A percentile compares a stretch with the other conserved stretches of the same genome.
phyloP scores from a whole-genome alignment of 2,797 vertebrate genomes.

The Gymnothorax reevesii region DNA sequence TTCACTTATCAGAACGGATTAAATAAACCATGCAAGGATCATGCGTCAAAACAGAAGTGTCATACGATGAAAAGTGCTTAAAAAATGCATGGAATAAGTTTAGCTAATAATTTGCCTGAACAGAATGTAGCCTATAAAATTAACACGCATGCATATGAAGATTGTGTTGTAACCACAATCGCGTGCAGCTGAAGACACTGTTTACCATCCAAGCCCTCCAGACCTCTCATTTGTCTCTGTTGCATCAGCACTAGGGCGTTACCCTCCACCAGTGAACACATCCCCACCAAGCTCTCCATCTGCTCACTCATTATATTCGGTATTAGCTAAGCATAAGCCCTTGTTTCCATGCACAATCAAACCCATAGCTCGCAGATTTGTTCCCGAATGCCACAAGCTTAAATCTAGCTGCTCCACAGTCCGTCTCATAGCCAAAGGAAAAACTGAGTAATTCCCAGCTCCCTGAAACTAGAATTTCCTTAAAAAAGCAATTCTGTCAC shows the following conservation, averaged over 20 bases:
- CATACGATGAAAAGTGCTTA: not conserved
- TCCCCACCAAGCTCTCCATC: not conserved
- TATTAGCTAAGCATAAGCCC: not conserved
- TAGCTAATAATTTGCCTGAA: not conserved
- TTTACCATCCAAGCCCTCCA: not conserved
- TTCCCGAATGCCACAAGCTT: not conserved
- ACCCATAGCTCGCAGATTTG: not conserved
- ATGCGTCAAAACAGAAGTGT: not conserved
- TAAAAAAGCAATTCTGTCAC: not conserved
- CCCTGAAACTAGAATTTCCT: not conserved
- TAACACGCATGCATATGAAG: not conserved
- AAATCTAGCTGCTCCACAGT: not conserved
- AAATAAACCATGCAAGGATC: not conserved
- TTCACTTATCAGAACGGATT: not conserved
- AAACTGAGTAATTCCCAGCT: not conserved
- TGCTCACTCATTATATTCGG: not conserved
- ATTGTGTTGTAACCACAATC: not conserved
- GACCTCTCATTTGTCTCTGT: not conserved
- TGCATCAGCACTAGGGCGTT: not conserved
- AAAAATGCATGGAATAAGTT: not conserved
- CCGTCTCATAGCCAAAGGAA: not conserved
- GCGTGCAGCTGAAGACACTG: not conserved
- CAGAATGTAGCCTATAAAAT: not conserved
- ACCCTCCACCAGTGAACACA: not conserved
- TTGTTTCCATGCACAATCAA: not conserved